Evolutionary conservation across 2,797 vertebrate species (phyloP).

Genomic region (Channallabes apus): DNA sequence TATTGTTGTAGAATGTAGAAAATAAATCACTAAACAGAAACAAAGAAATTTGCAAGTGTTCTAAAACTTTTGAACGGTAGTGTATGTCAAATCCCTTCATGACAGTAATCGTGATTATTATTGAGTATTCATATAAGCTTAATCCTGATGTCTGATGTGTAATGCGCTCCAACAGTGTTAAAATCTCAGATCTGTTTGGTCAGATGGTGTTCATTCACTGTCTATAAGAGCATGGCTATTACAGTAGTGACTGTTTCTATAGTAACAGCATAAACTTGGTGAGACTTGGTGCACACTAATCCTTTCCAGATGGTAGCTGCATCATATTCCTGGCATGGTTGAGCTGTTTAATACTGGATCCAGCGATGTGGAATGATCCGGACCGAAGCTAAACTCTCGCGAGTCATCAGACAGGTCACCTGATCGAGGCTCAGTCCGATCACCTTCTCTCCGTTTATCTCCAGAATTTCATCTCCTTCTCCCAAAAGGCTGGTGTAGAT

Average conservation of each 20-base stretch:
- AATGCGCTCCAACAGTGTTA: neutral
- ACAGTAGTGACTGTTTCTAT: neutral
- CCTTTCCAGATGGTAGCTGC: neutral
- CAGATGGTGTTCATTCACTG: neutral
- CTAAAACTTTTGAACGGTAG: too few relatives aligned
- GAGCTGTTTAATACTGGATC: conserved; percentile 69
- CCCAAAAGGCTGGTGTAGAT: conserved; percentile 85
- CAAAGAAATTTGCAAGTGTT: too few relatives aligned
- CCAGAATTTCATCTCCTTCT: conserved; percentile 90
- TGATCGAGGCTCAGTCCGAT: conserved; percentile 82
- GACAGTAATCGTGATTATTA: neutral
- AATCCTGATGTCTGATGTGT: neutral
- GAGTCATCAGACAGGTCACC: conserved; percentile 80
- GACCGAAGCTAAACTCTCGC: conserved; percentile 76
- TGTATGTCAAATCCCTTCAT: neutral
- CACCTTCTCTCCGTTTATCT: conserved; percentile 87
- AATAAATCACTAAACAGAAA: too few relatives aligned
- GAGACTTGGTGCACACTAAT: neutral
- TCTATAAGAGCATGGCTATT: neutral
- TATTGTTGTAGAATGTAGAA: too few relatives aligned
- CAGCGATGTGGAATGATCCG: conserved; percentile 83
- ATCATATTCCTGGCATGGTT: too few relatives aligned
- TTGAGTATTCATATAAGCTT: neutral
- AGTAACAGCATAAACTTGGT: neutral
- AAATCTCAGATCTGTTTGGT: neutral